A percentile compares a stretch with the other conserved stretches of the same genome.
Evolutionary conservation across 1,140 invertebrate species (phyloP).

Genomic region (Drosophila jambulina): DNA sequence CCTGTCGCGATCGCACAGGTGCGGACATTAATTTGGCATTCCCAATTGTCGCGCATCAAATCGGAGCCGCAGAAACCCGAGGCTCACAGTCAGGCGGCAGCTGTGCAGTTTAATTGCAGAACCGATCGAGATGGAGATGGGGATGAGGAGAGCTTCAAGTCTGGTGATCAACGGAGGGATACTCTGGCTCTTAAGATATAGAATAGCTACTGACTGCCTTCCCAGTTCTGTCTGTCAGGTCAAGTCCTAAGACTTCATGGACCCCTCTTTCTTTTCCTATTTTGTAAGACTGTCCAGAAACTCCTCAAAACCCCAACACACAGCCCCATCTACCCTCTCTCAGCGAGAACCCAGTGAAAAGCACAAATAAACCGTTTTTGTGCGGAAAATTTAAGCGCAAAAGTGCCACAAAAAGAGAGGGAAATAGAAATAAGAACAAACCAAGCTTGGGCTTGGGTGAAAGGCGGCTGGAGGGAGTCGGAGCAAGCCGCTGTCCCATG

Average conservation of each 20-base stretch:
- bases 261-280: neutral
- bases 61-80: conserved; percentile 9
- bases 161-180: neutral
- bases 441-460: conserved; percentile 1
- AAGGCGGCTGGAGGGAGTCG: conserved; percentile 1
- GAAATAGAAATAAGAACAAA: neutral
- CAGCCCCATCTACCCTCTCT: neutral
- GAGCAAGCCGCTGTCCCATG: conserved; percentile 18
- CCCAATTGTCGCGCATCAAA: conserved; percentile 42
- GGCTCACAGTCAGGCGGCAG: conserved; percentile 28
- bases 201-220: neutral
- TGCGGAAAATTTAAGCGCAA: conserved; percentile 45
- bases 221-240: neutral
- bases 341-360: conserved; percentile 2
- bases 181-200: neutral
- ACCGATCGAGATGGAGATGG: neutral
- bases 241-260: neutral
- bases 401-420: conserved; percentile 13
- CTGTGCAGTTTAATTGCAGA: conserved; percentile 55
- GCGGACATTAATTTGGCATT: conserved; percentile 63
- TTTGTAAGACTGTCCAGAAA: no score
- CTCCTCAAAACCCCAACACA: neutral
- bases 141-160: neutral
- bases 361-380: conserved; percentile 44
- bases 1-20: conserved; percentile 37